phyloP scores from a whole-genome alignment of 2,113 vertebrate genomes.

The Todiramphus saurophagus region DNA sequence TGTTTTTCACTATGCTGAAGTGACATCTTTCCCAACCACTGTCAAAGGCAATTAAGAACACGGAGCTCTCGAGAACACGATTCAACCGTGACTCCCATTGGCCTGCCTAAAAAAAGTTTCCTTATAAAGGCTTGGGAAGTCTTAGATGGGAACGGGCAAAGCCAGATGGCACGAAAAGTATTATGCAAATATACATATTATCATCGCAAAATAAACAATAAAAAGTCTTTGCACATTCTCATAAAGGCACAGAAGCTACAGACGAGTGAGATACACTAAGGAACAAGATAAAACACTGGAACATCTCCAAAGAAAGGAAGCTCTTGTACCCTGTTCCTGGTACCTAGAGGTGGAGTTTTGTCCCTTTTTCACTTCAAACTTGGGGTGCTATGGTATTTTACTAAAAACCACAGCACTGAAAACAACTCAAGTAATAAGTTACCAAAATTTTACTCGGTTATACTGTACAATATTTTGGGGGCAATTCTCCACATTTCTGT shows the following conservation, averaged over 20 bases:
- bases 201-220: not conserved
- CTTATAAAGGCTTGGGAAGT: not conserved
- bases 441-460: not conserved
- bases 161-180: not conserved
- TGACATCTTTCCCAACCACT: not conserved
- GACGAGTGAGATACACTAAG: not conserved
- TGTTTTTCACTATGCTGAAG: not conserved
- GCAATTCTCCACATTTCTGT: not conserved
- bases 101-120: not conserved
- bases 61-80: not conserved
- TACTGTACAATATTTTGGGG: not conserved
- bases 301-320: not conserved
- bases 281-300: not conserved
- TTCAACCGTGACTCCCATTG: not conserved
- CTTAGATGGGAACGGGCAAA: not conserved
- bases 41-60: conserved; percentile 35
- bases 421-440: not conserved
- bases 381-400: not conserved
- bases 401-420: not conserved
- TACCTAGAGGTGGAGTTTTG: not conserved
- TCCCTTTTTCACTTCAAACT: not conserved
- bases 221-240: not conserved
- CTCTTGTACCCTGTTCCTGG: not conserved
- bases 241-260: not conserved
- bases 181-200: not conserved